Evolutionary conservation across 2,888 invertebrate species (phyloP), one percentile per base, ranked within the genome.

Genomic region (Empis stercorea): DNA sequence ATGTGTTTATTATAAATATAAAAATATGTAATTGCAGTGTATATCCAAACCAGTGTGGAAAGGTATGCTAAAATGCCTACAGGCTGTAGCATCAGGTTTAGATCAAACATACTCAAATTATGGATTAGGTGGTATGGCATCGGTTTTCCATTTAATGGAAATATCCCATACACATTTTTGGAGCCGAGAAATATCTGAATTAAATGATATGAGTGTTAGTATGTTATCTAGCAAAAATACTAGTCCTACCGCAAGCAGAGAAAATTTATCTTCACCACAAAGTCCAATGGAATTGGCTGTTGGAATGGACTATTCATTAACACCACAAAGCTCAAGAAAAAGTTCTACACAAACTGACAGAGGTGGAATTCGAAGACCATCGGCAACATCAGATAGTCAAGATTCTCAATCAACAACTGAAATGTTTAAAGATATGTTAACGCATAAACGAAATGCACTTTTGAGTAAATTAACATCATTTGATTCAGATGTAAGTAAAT

Each of bases 81-180:
- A 87, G 70, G 87, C 94, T 2, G 82, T 93, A 37, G 81, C 91
- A 7, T 83, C 84, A 56, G 97, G 97, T 1, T 73, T 97, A 45
- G 95, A 95, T 64, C 83, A 84, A 52, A 93, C 94, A 1, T 95
- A 85, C 65, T 79, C 83, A 39, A 95, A 94, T 72, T 89, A 91
- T 59, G 95, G 96, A 0, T 75, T 93, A 2, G 96, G 96, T 32
- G 99, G 99, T 17, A 93, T 96, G 87, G 94, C 95, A 4, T 93
- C 95, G 0, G 91, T 92, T 16, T 96, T 94, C 69, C 93, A 95
- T 71, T 76, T 97, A 54, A 83, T 97, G 60, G 99, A 99, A 75
- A 94, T 99, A 62, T 91, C 94, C 3, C 97, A 99, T 67, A 99
- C 99, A 0, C 97, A 99, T 71, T 99, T 86, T 66, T 95, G 94